phyloP scores from a whole-genome alignment of 2,888 invertebrate genomes.

The Eristalinus sepulchralis region DNA sequence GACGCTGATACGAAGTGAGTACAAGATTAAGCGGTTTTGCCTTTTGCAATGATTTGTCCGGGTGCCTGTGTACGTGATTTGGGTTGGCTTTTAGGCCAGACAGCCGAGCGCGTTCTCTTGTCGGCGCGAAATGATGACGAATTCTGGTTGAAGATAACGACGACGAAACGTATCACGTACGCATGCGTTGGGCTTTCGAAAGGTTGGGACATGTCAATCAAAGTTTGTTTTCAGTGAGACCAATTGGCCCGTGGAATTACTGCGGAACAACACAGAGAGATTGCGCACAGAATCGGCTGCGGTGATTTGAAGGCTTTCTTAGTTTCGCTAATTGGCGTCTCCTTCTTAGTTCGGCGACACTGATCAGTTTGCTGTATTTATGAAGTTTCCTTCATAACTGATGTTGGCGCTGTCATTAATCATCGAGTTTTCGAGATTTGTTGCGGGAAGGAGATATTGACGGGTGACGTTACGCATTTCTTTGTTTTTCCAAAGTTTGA shows the following conservation, averaged over 20 bases:
- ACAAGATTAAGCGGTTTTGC: neutral
- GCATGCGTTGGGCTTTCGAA: neutral
- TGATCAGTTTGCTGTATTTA: neutral
- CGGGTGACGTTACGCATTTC: too few relatives aligned
- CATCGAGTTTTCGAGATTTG: too few relatives aligned
- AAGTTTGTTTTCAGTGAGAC: neutral
- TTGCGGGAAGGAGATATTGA: too few relatives aligned
- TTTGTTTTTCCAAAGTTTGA: too few relatives aligned
- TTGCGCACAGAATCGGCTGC: neutral
- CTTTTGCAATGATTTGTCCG: neutral
- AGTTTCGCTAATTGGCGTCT: neutral
- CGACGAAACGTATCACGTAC: neutral
- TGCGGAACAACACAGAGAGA: neutral
- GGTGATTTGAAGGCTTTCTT: neutral
- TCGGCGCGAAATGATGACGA: neutral
- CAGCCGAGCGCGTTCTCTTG: neutral
- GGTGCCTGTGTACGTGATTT: neutral
- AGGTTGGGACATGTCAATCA: neutral
- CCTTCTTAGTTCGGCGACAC: too few relatives aligned
- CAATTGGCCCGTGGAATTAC: neutral
- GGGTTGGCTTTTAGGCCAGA: neutral
- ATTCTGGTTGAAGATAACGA: neutral
- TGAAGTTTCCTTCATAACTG: too few relatives aligned
- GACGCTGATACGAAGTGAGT: constrained; percentile 19
- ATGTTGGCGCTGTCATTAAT: too few relatives aligned